phyloP scores from a whole-genome alignment of 2,797 vertebrate genomes.

The Clamator glandarius region DNA sequence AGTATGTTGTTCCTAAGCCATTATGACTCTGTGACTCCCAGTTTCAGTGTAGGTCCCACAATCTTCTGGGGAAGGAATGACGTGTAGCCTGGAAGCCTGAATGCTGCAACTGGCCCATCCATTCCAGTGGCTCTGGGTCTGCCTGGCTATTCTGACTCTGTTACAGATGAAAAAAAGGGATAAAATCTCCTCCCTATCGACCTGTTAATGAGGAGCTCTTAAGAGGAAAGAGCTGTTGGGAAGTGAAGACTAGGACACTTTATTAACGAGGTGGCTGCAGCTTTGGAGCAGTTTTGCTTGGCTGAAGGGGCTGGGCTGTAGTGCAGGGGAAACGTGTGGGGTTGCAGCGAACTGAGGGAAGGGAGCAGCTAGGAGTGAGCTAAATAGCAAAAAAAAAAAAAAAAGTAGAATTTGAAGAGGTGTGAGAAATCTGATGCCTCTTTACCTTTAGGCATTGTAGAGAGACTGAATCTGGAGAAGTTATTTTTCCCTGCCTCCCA shows the following conservation, averaged over 20 bases:
- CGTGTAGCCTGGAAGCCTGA: fast-evolving
- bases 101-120: neutral
- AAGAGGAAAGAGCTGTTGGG: neutral
- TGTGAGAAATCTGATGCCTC: neutral
- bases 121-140: neutral
- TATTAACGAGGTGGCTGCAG: neutral
- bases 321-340: neutral
- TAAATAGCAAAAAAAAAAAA: neutral
- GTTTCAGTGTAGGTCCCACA: neutral
- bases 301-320: neutral
- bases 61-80: neutral
- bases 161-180: neutral
- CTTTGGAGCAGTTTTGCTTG: neutral
- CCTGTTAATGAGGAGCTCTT: neutral
- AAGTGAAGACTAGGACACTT: neutral
- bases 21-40: neutral
- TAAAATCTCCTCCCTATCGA: neutral
- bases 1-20: neutral
- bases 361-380: neutral
- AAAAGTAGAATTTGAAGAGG: neutral
- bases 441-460: neutral
- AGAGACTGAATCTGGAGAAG: neutral
- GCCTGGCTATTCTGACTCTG: neutral
- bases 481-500: slow-evolving; percentile 9
- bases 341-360: neutral